Conservation (phyloP, 2,888 invertebrate genomes). For the Conops quadrifasciatus region DNA sequence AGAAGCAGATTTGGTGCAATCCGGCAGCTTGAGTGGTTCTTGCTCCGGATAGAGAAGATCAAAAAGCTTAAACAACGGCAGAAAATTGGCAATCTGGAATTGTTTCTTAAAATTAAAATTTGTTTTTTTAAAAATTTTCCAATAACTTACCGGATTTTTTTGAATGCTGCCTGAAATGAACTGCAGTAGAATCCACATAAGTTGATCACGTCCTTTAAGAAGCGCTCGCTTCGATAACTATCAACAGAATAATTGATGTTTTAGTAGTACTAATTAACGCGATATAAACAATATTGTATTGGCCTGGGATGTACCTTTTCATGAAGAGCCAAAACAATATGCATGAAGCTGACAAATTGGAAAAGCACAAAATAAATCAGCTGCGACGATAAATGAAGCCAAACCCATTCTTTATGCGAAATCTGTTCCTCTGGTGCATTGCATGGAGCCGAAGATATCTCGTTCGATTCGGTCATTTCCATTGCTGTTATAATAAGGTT, state of each 20-base stretch:
- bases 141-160: slow-evolving; percentile 77
- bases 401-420: slow-evolving; percentile 75
- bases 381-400: slow-evolving; percentile 94
- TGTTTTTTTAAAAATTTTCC: neutral
- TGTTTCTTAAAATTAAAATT: neutral
- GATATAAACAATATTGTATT: too few relatives aligned
- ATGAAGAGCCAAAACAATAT: slow-evolving; percentile 88
- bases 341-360: slow-evolving; percentile 92
- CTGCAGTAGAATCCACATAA: slow-evolving; percentile 99
- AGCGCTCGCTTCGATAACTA: slow-evolving; percentile 80
- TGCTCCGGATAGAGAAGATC: slow-evolving; percentile 93
- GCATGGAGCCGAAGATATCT: slow-evolving; percentile 64
- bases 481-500: slow-evolving; percentile 90
- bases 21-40: slow-evolving; percentile 88
- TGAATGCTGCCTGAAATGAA: slow-evolving; percentile 97
- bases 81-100: slow-evolving; percentile 78
- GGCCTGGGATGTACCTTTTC: slow-evolving; percentile 72
- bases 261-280: neutral
- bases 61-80: slow-evolving; percentile 89
- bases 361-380: slow-evolving; percentile 94
- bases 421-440: slow-evolving; percentile 65
- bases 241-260: slow-evolving; percentile 41
- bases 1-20: slow-evolving; percentile 82
- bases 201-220: slow-evolving; percentile 90
- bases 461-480: slow-evolving; percentile 84